Percentiles rank a stretch among this genome's conserved stretches.
Evolutionary conservation across 30 jellyfish, hydroid and myxozoan genomes (phyloP).

Genomic region (Hydra vulgaris): DNA sequence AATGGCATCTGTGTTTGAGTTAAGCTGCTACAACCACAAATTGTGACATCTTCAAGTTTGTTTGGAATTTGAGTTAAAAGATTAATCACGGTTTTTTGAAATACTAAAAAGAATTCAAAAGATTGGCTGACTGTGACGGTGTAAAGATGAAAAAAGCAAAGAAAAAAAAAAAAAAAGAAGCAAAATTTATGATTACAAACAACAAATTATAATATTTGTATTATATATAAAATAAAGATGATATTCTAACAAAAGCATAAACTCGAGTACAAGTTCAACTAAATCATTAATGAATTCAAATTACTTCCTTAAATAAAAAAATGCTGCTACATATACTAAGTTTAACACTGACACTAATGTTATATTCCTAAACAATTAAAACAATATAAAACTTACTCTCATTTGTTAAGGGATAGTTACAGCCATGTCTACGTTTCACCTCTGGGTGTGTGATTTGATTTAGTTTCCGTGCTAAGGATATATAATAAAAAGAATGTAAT

Average conservation of each 20-base stretch:
- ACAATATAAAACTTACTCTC: neutral
- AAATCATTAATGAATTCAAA: neutral
- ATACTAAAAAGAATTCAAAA: neutral
- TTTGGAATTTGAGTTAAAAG: neutral
- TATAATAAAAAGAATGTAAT: neutral
- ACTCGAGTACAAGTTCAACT: neutral
- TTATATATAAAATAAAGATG: neutral
- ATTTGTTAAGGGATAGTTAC: neutral
- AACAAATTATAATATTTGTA: neutral
- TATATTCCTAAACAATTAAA: neutral
- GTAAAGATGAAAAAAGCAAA: neutral
- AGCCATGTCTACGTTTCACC: neutral
- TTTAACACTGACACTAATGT: neutral
- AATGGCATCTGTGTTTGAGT: neutral
- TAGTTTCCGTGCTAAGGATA: neutral
- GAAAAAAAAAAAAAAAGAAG: neutral
- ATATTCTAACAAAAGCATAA: neutral
- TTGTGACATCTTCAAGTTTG: constrained; percentile 2
- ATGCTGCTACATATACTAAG: neutral
- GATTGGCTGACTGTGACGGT: neutral
- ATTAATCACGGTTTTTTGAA: constrained; percentile 3
- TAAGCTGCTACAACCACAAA: constrained; percentile 3
- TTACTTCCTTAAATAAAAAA: neutral
- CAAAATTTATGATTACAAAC: neutral
- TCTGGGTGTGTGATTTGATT: neutral